Conservation (phyloP, 2,113 vertebrate genomes). For the Rhea pennata region DNA sequence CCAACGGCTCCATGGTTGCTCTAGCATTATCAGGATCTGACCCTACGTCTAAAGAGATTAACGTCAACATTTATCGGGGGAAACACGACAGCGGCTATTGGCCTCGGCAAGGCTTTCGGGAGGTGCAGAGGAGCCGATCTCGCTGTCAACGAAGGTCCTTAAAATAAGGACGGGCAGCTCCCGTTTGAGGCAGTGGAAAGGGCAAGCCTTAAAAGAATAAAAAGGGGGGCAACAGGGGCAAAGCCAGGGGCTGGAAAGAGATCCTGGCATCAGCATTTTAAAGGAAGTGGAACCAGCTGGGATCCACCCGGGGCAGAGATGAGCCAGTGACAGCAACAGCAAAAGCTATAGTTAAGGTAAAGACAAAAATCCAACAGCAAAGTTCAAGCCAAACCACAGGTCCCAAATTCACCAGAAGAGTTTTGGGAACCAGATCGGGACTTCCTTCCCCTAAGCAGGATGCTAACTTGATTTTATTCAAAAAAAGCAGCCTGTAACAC, state of each 20-base stretch:
- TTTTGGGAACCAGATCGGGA: not conserved
- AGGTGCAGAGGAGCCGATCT: no score
- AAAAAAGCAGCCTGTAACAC: not conserved
- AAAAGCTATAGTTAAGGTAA: not conserved
- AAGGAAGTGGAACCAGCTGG: not conserved
- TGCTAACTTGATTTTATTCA: not conserved
- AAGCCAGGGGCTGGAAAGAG: not conserved
- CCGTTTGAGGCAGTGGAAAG: not conserved
- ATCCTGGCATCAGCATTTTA: not conserved
- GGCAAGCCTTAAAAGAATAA: not conserved
- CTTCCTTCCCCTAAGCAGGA: not conserved
- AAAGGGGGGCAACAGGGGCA: not conserved
- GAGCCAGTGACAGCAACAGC: not conserved
- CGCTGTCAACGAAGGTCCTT: not conserved
- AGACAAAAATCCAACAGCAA: not conserved
- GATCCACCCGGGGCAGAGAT: not conserved
- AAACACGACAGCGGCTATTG: no score
- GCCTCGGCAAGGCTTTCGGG: not conserved
- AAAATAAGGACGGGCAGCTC: not conserved
- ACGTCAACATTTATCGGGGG: rapidly evolving
- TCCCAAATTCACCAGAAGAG: not conserved
- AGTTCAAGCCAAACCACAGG: not conserved
- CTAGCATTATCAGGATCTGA: not conserved
- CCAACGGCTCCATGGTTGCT: not conserved
- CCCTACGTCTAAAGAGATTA: rapidly evolving